A percentile compares a stretch with the other conserved stretches of the same genome.
Conservation (phyloP, 2,888 invertebrate species). For the Sphaerophoria taeniata region DNA sequence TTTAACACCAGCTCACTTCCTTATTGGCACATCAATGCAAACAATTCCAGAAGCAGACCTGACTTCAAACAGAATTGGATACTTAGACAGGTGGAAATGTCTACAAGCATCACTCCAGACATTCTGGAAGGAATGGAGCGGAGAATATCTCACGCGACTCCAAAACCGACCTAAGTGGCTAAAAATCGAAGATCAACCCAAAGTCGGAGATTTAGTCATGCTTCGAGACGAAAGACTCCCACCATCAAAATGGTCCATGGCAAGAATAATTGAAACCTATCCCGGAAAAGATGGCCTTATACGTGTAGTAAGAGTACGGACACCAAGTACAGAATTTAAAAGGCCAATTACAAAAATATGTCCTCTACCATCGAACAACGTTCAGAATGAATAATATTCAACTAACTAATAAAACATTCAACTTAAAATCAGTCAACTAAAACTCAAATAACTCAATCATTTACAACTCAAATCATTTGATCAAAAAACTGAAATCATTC, state of each 20-base stretch:
- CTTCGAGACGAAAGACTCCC: slow-evolving; percentile 6
- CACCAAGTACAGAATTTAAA: not conserved
- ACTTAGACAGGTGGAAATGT: slow-evolving; percentile 12
- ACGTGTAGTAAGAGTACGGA: not conserved
- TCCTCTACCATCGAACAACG: not conserved
- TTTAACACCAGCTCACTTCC: slow-evolving; percentile 4
- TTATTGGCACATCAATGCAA: not conserved
- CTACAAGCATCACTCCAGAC: not conserved
- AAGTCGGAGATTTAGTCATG: slow-evolving; percentile 18
- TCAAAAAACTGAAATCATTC: no score
- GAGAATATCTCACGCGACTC: not conserved
- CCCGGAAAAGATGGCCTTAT: slow-evolving; percentile 2
- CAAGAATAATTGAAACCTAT: slow-evolving; percentile 1
- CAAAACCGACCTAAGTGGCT: slow-evolving; percentile 44
- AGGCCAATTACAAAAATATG: not conserved
- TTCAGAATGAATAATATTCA: no score
- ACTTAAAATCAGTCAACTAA: no score
- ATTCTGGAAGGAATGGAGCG: slow-evolving; percentile 10
- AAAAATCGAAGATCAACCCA: slow-evolving; percentile 11
- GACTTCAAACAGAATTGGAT: not conserved
- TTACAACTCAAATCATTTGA: no score
- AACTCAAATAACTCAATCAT: no score
- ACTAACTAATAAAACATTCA: no score
- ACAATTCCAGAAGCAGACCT: not conserved
- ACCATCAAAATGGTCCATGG: slow-evolving; percentile 1